phyloP scores from a whole-genome alignment of 2,888 invertebrate species.

The Lepidonotus clava region DNA sequence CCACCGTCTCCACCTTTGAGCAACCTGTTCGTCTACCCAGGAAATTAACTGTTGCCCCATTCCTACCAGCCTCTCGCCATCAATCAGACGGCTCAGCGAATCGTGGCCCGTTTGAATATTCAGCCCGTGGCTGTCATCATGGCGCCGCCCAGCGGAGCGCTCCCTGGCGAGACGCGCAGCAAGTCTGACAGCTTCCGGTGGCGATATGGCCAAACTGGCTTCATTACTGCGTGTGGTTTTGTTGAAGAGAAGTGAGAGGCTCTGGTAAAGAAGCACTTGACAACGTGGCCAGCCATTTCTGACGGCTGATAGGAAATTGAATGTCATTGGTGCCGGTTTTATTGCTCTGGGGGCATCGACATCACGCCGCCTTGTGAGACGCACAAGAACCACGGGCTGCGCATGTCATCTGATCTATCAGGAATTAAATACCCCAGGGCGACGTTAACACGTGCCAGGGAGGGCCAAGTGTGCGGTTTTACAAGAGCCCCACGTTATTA shows the following conservation, averaged over 20 bases:
- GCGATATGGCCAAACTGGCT: background rate
- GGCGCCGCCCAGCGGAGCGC: background rate
- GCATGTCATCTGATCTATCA: no score
- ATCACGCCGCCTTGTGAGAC: no score
- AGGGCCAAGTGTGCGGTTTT: no score
- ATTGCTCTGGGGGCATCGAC: no score
- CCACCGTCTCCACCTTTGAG: background rate
- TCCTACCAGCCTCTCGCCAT: background rate
- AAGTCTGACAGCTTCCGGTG: conserved; percentile 14
- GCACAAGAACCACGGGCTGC: no score
- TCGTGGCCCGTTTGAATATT: background rate
- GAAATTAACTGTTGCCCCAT: conserved; percentile 14
- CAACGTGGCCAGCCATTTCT: background rate
- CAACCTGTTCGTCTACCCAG: background rate
- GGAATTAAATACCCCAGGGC: no score
- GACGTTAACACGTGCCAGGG: no score
- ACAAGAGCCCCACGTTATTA: no score
- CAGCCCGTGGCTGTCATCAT: background rate
- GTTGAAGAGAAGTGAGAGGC: no score
- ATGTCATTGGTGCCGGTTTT: background rate
- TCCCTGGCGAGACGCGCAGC: background rate
- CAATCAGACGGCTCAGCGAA: background rate
- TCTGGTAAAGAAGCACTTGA: background rate
- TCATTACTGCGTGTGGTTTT: background rate
- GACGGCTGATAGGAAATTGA: background rate